Evolutionary conservation across 2,888 invertebrate species (phyloP).

Genomic region (Hyposoter dolosus): DNA sequence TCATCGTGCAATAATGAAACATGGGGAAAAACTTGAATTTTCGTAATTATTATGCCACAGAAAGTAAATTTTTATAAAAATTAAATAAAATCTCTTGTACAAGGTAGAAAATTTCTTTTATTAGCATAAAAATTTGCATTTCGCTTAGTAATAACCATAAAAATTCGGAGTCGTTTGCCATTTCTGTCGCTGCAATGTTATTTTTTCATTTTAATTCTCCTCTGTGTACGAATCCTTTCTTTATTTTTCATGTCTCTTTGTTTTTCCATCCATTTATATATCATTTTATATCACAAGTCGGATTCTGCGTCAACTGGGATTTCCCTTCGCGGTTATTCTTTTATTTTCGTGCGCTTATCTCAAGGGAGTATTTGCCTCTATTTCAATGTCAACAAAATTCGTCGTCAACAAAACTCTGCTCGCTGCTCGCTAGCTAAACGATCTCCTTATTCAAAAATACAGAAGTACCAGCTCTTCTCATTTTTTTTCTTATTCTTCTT

Average conservation of each 20-base stretch:
- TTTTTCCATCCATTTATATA: conserved; percentile 13
- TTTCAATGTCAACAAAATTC: conserved; percentile 14
- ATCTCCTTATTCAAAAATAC: conserved; percentile 50
- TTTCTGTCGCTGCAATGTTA: neutral
- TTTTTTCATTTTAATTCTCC: neutral
- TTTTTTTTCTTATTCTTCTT: conserved; percentile 24
- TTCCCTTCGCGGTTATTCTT: neutral
- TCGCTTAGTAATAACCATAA: neutral
- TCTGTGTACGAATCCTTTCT: neutral
- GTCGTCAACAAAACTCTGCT: conserved; percentile 4
- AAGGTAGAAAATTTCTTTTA: neutral
- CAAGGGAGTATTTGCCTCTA: neutral
- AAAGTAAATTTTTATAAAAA: neutral
- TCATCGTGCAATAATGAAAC: neutral
- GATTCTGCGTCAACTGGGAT: neutral
- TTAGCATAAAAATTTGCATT: neutral
- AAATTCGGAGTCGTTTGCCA: neutral
- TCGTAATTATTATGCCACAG: neutral
- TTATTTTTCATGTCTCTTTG: neutral
- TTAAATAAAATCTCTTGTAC: neutral
- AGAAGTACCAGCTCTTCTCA: conserved; percentile 23
- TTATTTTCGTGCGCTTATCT: neutral
- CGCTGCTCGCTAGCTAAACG: conserved; percentile 32
- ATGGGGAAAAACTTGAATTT: neutral
- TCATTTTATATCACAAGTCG: conserved; percentile 1